These are phyloP conservation scores for Caenorhabditis doughertyi DNA, from an alignment of 2,888 invertebrate genomes.

Conservation along the genomic window DNA sequence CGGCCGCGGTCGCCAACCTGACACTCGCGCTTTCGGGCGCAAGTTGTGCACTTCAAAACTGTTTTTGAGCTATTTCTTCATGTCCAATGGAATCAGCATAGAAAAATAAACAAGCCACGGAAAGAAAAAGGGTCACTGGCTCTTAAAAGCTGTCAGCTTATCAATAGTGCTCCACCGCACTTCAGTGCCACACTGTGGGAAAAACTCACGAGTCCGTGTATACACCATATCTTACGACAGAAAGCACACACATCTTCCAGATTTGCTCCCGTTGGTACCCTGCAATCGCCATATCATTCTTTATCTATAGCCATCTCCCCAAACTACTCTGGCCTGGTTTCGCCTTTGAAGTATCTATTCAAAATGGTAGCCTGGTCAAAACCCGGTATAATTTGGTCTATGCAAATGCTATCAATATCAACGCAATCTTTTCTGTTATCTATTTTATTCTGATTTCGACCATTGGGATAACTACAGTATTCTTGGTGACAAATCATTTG, in stretches of 20 bases:
- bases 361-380: not conserved
- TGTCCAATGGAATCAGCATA: no score
- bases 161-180: no score
- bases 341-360: not conserved
- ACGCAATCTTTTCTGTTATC: not conserved
- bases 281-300: not conserved
- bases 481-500: not conserved
- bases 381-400: not conserved
- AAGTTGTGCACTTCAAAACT: no score
- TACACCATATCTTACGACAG: no score
- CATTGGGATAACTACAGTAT: not conserved
- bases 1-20: no score
- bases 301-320: not conserved
- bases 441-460: not conserved
- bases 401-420: not conserved
- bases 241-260: not conserved
- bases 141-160: no score
- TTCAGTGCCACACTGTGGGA: no score
- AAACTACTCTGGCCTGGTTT: not conserved
- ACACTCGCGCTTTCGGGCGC: no score
- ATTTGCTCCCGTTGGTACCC: not conserved
- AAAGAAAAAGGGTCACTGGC: no score
- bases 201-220: no score
- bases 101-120: no score
- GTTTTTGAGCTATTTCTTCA: no score